These are phyloP conservation scores for Bicyclus anynana DNA, from an alignment of 1,140 invertebrate genomes.

Conservation along the genomic window DNA sequence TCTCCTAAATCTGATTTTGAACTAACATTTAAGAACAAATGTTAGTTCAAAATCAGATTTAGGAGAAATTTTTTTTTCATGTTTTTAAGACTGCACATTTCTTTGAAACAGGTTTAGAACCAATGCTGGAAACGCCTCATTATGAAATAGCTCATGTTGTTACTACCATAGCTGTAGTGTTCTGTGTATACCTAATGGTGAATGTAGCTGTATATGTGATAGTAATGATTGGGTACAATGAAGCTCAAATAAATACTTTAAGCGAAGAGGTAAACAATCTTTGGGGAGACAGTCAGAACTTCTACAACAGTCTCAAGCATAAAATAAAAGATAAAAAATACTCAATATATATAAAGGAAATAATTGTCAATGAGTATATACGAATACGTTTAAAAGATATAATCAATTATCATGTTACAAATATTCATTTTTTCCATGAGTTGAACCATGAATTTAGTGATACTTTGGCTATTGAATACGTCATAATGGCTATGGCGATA, in stretches of 20 bases:
- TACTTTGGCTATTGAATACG: slow-evolving; percentile 36
- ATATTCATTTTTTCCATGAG: slow-evolving; percentile 26
- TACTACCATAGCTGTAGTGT: background rate
- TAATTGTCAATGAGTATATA: slow-evolving; percentile 30
- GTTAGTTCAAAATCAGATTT: no score
- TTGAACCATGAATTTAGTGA: slow-evolving; percentile 26
- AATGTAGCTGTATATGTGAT: slow-evolving; percentile 30
- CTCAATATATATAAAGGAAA: background rate
- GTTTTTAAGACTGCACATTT: background rate
- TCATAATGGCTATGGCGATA: slow-evolving; percentile 27
- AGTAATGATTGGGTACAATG: slow-evolving; percentile 38
- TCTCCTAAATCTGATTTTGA: no score
- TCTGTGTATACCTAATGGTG: slow-evolving; percentile 21
- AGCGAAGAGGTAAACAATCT: slow-evolving; percentile 35
- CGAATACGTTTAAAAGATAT: slow-evolving; percentile 28
- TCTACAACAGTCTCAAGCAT: slow-evolving; percentile 10
- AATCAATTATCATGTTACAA: slow-evolving; percentile 31
- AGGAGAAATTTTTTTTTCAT: no score
- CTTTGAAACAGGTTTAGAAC: background rate
- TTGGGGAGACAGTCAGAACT: slow-evolving; percentile 33
- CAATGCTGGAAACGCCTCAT: slow-evolving; percentile 25
- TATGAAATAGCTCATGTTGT: slow-evolving; percentile 30
- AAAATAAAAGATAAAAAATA: slow-evolving; percentile 4
- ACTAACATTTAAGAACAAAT: no score
- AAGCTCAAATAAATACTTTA: slow-evolving; percentile 37